phyloP scores from a whole-genome alignment of 1,140 invertebrate species.

The Xylocopa sonorina region DNA sequence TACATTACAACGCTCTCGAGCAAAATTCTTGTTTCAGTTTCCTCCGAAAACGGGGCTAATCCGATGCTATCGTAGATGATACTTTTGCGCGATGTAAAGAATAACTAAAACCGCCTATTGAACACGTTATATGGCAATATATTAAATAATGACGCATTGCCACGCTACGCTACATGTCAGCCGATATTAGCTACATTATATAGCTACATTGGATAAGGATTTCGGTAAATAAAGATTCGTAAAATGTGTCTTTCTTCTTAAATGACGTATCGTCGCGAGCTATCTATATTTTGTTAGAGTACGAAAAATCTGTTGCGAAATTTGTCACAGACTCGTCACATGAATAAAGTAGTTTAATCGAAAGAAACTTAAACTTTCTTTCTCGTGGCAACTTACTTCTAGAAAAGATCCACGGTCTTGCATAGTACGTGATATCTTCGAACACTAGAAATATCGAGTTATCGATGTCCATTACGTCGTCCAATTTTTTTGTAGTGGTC shows the following conservation, averaged over 20 bases:
- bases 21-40: not conserved
- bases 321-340: not conserved
- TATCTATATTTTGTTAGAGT: not conserved
- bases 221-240: not conserved
- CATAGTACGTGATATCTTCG: conserved; percentile 67
- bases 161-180: not conserved
- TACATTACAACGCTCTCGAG: not conserved
- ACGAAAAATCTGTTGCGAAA: not conserved
- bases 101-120: too few species aligned
- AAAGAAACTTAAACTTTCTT: not conserved
- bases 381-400: conserved; percentile 62
- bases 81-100: too few species aligned
- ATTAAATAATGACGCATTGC: not conserved
- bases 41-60: not conserved
- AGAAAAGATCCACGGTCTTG: conserved; percentile 62
- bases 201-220: not conserved
- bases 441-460: conserved; percentile 69
- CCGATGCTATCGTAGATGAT: too few species aligned
- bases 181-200: too few species aligned
- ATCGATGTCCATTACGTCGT: conserved; percentile 27
- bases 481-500: conserved; percentile 32
- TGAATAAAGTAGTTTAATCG: not conserved
- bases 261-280: accelerated
- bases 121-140: not conserved
- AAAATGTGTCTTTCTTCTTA: not conserved